Evolutionary conservation across 2,113 vertebrate genomes (phyloP), one percentile per base, ranked within the genome.

Genomic region (Morphnarchus princeps): DNA sequence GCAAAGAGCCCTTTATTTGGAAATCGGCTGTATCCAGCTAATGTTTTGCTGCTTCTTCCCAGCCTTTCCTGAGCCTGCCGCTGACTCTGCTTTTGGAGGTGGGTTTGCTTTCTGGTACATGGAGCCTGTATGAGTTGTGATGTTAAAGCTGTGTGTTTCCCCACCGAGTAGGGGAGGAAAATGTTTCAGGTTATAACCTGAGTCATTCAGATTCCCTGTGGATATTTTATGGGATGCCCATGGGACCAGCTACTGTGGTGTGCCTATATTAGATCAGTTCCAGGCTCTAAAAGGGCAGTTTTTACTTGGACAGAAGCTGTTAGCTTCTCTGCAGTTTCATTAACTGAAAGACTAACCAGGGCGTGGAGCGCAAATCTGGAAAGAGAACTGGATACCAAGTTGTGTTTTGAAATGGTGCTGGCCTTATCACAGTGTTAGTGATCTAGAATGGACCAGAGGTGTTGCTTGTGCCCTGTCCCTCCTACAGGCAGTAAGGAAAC

Each of bases 171-270:
- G 16, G 16, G 38, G 20, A 59, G 34, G 40, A 10, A 77, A 54
- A 45, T 13, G 7, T 59, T 81, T 65, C 6, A 18, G 26, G 11
- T 28, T 58, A 84, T 28, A 54, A 45, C 40, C 6, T 0, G 0
- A 43, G 13, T 49, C 2, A 3, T 47, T 65, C n/a, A 11, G 18
- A 49, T 52, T 63, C 40, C 45, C 22, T 47, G 29, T n/a, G 42
- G 25, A 8, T 25, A 17, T 69, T 25, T 80, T 34, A 42, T 47
- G 55, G 73, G 55, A 34, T 74, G 42, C 36, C 22, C 16, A 13
- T 55, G 55, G 67, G 32, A 38, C 5, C 4, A 4, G 38, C 22
- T n/a, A 11, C 55, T 25, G 17, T 24, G 16, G 6, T 6, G 11
- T 63, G 24, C 34, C 25, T 57, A 43, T 32, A 18, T 42, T 77